These are phyloP conservation scores for Loripinus fragilis DNA, from an alignment of 2,888 invertebrate species.

Conservation along the genomic window DNA sequence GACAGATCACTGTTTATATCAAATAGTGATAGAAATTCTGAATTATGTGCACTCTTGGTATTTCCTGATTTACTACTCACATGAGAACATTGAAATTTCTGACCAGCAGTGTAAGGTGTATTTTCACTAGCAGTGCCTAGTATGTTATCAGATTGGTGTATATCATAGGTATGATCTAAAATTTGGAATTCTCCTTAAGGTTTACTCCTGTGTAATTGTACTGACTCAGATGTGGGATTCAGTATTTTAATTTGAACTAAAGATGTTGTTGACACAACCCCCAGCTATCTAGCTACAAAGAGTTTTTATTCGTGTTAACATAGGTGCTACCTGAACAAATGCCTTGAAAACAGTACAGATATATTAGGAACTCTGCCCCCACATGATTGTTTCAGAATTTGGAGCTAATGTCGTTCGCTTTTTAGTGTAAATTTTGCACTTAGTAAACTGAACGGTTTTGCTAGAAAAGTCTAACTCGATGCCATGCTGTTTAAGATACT, in stretches of 20 bases:
- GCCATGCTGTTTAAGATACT: slow-evolving; percentile 5
- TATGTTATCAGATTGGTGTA: neutral
- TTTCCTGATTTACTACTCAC: neutral
- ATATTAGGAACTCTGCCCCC: neutral
- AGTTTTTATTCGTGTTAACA: neutral
- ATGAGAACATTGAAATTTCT: neutral
- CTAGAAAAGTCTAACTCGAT: slow-evolving; percentile 23
- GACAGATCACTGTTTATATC: neutral
- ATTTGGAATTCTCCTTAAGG: no score
- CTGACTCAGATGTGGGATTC: slow-evolving; percentile 13
- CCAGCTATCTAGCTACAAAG: neutral
- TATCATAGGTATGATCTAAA: no score
- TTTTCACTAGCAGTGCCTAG: slow-evolving; percentile 9
- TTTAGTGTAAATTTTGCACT: neutral
- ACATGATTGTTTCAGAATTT: slow-evolving; percentile 21
- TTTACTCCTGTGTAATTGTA: slow-evolving; percentile 13
- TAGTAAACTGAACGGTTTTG: neutral
- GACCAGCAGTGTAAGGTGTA: neutral
- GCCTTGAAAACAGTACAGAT: slow-evolving; percentile 17
- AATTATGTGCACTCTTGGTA: neutral
- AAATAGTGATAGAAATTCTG: neutral
- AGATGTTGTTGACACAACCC: neutral
- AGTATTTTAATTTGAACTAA: slow-evolving; percentile 21
- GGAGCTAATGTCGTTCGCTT: neutral
- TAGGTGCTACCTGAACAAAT: slow-evolving; percentile 1